A percentile compares a stretch with the other conserved stretches of the same genome.
Evolutionary conservation across 2,797 vertebrate species (phyloP).

Genomic region (Philypnodon macrostomus): DNA sequence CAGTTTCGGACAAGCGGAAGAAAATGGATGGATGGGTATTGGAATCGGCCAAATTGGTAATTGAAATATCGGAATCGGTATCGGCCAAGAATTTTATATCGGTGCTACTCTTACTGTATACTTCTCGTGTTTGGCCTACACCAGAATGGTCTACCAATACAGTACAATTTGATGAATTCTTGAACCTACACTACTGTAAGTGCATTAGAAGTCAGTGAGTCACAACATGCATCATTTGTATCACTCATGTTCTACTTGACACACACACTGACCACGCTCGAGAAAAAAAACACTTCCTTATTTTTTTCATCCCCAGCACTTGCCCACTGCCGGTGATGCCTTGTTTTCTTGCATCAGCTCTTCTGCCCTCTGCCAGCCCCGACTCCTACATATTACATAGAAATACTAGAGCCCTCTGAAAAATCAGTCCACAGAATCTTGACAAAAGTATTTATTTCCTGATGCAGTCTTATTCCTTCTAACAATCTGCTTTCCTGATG

Average conservation of each 20-base stretch:
- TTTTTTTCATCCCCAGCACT: slow-evolving; percentile 36
- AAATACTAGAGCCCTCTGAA: slow-evolving; percentile 25
- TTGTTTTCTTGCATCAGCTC: slow-evolving; percentile 45
- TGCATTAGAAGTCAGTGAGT: neutral
- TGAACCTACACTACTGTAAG: neutral
- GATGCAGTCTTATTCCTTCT: slow-evolving; percentile 4
- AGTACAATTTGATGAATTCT: too few relatives aligned
- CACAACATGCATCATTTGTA: slow-evolving; percentile 25
- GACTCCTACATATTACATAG: slow-evolving; percentile 52
- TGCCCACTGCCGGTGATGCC: slow-evolving; percentile 51
- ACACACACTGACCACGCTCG: slow-evolving; percentile 36
- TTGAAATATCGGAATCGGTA: too few relatives aligned
- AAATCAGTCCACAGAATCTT: slow-evolving; percentile 27
- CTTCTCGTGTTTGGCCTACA: too few relatives aligned
- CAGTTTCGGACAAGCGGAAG: too few relatives aligned
- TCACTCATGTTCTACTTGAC: slow-evolving; percentile 45
- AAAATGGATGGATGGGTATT: too few relatives aligned
- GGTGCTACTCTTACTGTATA: too few relatives aligned
- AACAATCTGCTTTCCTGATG: slow-evolving; percentile 28
- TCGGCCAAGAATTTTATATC: too few relatives aligned
- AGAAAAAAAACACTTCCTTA: slow-evolving; percentile 45
- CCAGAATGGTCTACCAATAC: too few relatives aligned
- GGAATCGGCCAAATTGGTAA: too few relatives aligned
- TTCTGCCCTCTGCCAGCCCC: slow-evolving; percentile 40
- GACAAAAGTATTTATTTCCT: slow-evolving; percentile 35